A percentile compares a stretch with the other conserved stretches of the same genome.
Conservation (phyloP, 2,888 invertebrate species). For the Furcula furcula region DNA sequence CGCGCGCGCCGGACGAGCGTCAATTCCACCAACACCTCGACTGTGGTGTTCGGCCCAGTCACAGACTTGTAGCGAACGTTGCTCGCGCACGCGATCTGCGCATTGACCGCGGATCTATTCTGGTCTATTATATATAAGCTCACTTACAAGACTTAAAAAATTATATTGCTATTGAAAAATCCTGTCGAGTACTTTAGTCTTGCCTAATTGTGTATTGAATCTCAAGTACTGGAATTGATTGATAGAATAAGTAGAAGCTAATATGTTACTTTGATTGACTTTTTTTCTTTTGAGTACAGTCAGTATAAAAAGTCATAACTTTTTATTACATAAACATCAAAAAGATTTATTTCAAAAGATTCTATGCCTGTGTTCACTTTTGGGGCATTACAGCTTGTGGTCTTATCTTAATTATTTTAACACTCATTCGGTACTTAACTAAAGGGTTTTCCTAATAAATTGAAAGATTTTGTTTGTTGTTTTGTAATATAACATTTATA, state of each 20-base stretch:
- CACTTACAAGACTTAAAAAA: background rate
- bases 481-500: too few relatives aligned
- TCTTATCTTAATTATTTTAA: too few relatives aligned
- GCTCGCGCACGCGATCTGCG: constrained; percentile 40
- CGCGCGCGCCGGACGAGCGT: constrained; percentile 58
- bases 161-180: background rate
- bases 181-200: too few relatives aligned
- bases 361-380: too few relatives aligned
- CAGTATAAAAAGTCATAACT: constrained; percentile 7
- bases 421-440: too few relatives aligned
- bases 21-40: constrained; percentile 62
- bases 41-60: constrained; percentile 83
- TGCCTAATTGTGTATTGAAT: too few relatives aligned
- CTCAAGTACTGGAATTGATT: constrained; percentile 19
- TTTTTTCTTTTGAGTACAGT: background rate
- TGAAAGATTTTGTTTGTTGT: too few relatives aligned
- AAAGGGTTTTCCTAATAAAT: too few relatives aligned
- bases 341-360: too few relatives aligned
- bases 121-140: constrained; percentile 37
- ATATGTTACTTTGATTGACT: background rate
- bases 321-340: too few relatives aligned
- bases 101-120: constrained; percentile 52
- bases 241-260: constrained; percentile 1
- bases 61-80: constrained; percentile 81
- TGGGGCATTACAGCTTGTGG: too few relatives aligned